Base-by-base conservation (phyloP, 2,797 vertebrate species). In the Mycteria americana region DNA sequence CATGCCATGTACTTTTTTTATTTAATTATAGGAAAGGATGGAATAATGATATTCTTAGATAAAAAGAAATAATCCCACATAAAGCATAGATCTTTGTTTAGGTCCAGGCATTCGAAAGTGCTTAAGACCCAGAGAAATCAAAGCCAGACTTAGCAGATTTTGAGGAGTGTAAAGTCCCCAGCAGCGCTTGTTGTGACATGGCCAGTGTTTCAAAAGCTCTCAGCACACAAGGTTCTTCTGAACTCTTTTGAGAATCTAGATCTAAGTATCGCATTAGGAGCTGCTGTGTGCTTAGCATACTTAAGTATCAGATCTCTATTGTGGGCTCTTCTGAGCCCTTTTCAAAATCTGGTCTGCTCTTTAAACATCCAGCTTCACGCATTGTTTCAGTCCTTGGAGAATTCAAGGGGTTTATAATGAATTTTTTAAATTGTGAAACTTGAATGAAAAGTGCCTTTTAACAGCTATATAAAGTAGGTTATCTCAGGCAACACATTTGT, bases 401-500 rank as follows among this genome's bases (percentile, higher is more conserved):
- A 96, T 91, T 97, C 80, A 53, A 95, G 93, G 93, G 94, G 86
- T 88, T 95, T 85, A 95, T 92, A 94, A 97, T 93, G 95, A 96
- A 91, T 95, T 97, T 97, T 96, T 95, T 1, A 93, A 96, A 93
- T 79, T 83, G 83, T 75, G 92, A 87, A 96, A 95, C 88, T 95
- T 97, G 93, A 96, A 83, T 93, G 92, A 77, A 95, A 91, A 96
- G 93, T 92, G 84, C 50, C 87, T 97, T 96, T 92, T 93, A 90
- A 74, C 88, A 89, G 92, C 92, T 76, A 78, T 59, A 97, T 96
- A 95, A 97, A 97, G 92, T 63, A 96, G 80, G 94, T 95, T 97
- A 97, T 97, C 96, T 96, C 91, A 93, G 88, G 85, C 57, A 93
- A 95, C 94, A 96, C 94, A 94, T 96, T 97, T 97, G 95, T 96